Evolutionary conservation across 2,888 invertebrate species (phyloP).

Genomic region (Hylaea fasciaria): DNA sequence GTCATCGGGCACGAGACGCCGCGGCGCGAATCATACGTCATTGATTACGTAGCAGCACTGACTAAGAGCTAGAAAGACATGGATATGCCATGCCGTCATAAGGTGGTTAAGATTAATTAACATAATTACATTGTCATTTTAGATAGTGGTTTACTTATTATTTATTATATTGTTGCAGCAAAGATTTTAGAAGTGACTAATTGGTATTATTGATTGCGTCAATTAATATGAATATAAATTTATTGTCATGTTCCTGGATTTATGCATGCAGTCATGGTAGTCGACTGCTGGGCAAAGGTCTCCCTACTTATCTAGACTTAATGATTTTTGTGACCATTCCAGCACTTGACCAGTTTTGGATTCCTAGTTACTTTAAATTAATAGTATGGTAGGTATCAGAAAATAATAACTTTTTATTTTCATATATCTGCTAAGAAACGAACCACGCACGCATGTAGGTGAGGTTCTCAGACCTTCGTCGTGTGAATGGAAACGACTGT

Average conservation of each 20-base stretch:
- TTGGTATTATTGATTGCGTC: neutral
- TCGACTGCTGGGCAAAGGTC: too few species aligned
- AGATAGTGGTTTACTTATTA: neutral
- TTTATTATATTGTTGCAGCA: neutral
- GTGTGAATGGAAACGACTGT: constrained; percentile 9
- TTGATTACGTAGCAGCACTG: constrained; percentile 45
- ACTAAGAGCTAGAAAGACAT: constrained; percentile 42
- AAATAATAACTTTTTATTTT: too few species aligned
- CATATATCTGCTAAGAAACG: neutral
- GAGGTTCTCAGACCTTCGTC: constrained; percentile 3
- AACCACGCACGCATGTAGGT: neutral
- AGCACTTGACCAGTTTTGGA: too few species aligned
- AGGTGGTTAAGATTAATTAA: neutral
- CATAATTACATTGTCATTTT: neutral
- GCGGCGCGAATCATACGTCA: constrained; percentile 47
- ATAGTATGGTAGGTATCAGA: too few species aligned
- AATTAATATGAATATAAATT: neutral
- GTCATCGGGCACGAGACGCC: constrained; percentile 46
- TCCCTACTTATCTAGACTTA: too few species aligned
- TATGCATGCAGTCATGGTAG: neutral
- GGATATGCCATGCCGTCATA: constrained; percentile 28
- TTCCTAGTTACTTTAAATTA: too few species aligned
- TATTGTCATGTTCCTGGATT: neutral
- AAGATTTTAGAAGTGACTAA: neutral
- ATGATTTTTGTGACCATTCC: too few species aligned